phyloP scores from a whole-genome alignment of 2,797 vertebrate species.

The Thamnophis elegans region DNA sequence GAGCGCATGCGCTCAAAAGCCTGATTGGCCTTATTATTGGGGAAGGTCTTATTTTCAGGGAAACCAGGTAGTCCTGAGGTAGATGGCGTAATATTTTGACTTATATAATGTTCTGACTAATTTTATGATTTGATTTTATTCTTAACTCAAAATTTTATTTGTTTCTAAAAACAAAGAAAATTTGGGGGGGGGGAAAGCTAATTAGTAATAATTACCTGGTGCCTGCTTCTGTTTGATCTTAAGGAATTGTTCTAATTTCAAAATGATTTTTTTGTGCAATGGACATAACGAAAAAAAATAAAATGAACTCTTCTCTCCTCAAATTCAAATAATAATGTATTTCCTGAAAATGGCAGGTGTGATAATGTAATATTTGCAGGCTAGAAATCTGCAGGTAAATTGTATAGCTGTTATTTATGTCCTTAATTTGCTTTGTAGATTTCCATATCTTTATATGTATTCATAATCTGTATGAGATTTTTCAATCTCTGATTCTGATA shows the following conservation, averaged over 20 bases:
- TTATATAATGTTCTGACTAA: background rate
- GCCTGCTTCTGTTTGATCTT: conserved; percentile 6
- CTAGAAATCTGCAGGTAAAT: background rate
- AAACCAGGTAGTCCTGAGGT: background rate
- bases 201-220: background rate
- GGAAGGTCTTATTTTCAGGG: too few species aligned
- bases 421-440: conserved; percentile 6
- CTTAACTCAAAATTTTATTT: background rate
- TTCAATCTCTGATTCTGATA: background rate
- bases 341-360: background rate
- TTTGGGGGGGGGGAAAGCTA: background rate
- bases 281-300: background rate
- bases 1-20: too few species aligned
- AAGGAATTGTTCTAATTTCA: background rate
- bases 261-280: background rate
- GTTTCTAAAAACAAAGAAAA: background rate
- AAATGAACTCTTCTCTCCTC: background rate
- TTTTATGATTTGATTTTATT: background rate
- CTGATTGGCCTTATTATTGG: too few species aligned
- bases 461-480: background rate
- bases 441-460: background rate
- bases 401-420: conserved; percentile 7
- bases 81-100: background rate
- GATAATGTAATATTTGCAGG: background rate
- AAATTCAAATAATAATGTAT: background rate